phyloP scores from a whole-genome alignment of 30 jellyfish, hydroid and myxozoan genomes.

The Turritopsis rubra region DNA sequence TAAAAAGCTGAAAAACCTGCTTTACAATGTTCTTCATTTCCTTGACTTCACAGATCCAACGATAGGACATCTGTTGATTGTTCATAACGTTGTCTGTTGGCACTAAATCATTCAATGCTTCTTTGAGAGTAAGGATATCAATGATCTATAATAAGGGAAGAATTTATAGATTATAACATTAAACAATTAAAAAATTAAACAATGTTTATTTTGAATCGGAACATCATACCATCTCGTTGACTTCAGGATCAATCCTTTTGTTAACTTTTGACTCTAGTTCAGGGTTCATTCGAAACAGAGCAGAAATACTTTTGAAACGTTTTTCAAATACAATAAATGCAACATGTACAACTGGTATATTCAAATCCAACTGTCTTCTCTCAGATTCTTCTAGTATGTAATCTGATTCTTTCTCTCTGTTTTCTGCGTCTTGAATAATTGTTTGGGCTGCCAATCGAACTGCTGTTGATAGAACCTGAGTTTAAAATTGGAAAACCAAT shows the following conservation, averaged over 20 bases:
- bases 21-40: conserved; percentile 32
- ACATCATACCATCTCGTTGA: neutral
- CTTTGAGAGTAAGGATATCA: conserved; percentile 32
- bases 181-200: neutral
- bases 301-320: neutral
- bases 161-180: neutral
- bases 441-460: neutral
- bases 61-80: conserved; percentile 26
- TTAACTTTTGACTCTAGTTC: conserved; percentile 1
- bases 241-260: neutral
- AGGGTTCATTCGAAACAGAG: neutral
- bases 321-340: conserved; percentile 5
- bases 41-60: conserved; percentile 35
- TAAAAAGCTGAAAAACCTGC: conserved; percentile 23
- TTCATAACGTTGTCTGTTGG: conserved; percentile 21
- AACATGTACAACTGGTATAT: neutral
- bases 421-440: neutral
- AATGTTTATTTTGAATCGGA: neutral
- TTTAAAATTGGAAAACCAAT: neutral
- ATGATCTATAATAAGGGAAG: conserved; percentile 2
- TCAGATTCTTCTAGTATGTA: neutral
- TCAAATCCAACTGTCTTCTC: neutral
- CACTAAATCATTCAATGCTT: conserved; percentile 10
- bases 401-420: neutral
- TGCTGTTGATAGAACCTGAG: neutral